A percentile compares a stretch with the other conserved stretches of the same genome.
Conservation (phyloP, 1,140 invertebrate genomes). For the Hydropsyche tenuis region DNA sequence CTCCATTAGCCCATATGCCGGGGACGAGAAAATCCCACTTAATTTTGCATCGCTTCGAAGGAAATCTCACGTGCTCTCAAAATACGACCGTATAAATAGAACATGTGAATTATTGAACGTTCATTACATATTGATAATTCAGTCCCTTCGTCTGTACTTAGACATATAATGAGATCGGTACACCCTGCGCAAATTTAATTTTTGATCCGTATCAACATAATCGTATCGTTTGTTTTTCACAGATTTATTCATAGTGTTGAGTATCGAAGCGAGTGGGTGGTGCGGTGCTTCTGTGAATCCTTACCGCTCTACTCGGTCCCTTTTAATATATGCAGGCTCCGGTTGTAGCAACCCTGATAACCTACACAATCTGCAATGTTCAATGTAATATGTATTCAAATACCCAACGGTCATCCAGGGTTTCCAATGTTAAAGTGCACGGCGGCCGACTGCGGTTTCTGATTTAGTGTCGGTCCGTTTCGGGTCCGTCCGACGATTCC, state of each 20-base stretch:
- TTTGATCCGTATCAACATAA: no score
- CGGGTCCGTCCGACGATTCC: not conserved
- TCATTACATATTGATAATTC: no score
- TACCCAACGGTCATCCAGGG: slow-evolving; percentile 28
- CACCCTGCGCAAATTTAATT: no score
- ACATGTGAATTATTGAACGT: no score
- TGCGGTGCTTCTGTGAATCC: not conserved
- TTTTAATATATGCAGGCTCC: slow-evolving; percentile 24
- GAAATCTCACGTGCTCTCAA: no score
- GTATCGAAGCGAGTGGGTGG: not conserved
- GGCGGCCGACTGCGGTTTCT: slow-evolving; percentile 25
- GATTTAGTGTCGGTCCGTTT: slow-evolving; percentile 22
- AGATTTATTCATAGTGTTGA: slow-evolving; percentile 14
- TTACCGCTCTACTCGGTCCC: not conserved
- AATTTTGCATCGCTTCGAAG: not conserved
- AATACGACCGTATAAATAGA: no score
- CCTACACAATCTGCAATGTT: slow-evolving; percentile 28
- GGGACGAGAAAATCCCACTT: slow-evolving; percentile 5
- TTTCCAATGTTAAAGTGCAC: slow-evolving; percentile 27
- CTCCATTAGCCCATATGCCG: not conserved
- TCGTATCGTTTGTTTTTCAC: not conserved
- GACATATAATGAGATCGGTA: no score
- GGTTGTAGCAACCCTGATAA: slow-evolving; percentile 26
- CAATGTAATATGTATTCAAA: slow-evolving; percentile 29
- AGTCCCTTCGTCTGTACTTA: no score